phyloP scores from a whole-genome alignment of 2,888 invertebrate species.

The Mycalesis mineus region DNA sequence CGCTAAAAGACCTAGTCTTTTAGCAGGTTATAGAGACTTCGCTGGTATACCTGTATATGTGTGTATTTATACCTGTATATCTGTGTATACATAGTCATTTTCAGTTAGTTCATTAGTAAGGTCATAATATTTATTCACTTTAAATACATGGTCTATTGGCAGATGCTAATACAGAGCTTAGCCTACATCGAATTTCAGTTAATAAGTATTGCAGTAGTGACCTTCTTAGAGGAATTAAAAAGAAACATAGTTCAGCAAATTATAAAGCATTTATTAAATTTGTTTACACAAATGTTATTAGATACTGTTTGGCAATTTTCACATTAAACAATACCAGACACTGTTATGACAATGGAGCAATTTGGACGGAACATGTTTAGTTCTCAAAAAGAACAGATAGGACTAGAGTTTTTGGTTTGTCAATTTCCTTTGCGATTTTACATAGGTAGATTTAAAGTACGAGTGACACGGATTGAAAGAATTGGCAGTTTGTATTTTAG shows the following conservation, averaged over 20 bases:
- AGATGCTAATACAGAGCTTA: too few species aligned
- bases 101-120: too few species aligned
- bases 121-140: too few species aligned
- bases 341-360: constrained; percentile 55
- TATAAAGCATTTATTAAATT: constrained; percentile 23
- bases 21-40: not conserved
- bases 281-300: constrained; percentile 11
- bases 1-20: not conserved
- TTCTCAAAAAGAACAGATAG: constrained; percentile 43
- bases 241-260: constrained; percentile 16
- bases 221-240: not conserved
- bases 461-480: too few species aligned
- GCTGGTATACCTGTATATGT: too few species aligned
- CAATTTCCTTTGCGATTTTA: not conserved
- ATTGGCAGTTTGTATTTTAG: too few species aligned
- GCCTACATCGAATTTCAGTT: too few species aligned
- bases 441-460: too few species aligned
- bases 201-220: too few species aligned
- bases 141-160: too few species aligned
- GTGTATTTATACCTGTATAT: too few species aligned
- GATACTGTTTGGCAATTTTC: constrained; percentile 3
- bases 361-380: constrained; percentile 73
- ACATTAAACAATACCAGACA: constrained; percentile 31
- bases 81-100: too few species aligned
- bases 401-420: constrained; percentile 57